Conservation (phyloP, 2,113 vertebrate genomes). For the Heterotilapia buettikoferi region DNA sequence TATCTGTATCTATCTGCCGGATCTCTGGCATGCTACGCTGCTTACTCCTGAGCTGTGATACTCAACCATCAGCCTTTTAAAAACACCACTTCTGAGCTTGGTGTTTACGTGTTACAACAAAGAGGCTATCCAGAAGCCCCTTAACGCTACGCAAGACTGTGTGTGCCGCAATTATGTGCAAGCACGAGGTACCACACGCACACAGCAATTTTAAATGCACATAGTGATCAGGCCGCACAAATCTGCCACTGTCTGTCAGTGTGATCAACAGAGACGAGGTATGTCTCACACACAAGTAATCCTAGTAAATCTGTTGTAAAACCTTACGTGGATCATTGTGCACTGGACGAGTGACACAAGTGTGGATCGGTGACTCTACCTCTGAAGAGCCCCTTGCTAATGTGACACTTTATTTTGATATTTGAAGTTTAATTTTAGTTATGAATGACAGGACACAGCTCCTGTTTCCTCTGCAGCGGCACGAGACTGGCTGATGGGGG, state of each 20-base stretch:
- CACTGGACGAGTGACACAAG: neutral
- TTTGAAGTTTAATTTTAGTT: neutral
- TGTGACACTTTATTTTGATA: slow-evolving; percentile 9
- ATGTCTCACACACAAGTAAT: neutral
- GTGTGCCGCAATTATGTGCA: neutral
- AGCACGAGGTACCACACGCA: neutral
- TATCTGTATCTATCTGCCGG: neutral
- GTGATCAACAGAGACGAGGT: neutral
- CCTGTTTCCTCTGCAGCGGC: slow-evolving; percentile 40
- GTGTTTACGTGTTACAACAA: neutral
- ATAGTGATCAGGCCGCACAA: neutral
- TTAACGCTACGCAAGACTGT: neutral
- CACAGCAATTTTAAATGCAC: neutral
- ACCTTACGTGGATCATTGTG: neutral
- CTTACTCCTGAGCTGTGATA: neutral
- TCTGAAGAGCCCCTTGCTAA: neutral
- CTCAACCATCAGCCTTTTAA: neutral
- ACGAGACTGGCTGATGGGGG: slow-evolving; percentile 4
- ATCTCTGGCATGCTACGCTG: neutral
- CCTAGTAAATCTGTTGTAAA: neutral
- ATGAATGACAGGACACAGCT: slow-evolving; percentile 27
- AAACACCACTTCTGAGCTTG: neutral
- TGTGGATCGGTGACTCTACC: neutral
- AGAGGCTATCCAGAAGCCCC: neutral
- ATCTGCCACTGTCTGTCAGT: neutral